phyloP scores from a whole-genome alignment of 2,113 vertebrate species.

The Ceyx melanurus region DNA sequence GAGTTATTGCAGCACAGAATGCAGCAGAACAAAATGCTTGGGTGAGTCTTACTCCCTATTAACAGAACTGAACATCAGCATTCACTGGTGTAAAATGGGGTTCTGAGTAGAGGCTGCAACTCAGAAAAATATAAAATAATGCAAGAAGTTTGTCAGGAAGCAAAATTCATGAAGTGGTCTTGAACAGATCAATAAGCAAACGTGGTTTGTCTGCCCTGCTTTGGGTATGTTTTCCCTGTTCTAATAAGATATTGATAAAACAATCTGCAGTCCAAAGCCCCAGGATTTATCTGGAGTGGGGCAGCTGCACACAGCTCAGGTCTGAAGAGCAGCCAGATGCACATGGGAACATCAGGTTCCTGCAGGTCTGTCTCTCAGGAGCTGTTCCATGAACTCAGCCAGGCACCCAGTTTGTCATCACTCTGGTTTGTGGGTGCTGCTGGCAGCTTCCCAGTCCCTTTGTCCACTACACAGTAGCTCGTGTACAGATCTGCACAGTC shows the following conservation, averaged over 20 bases:
- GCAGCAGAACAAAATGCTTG: neutral
- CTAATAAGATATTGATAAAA: neutral
- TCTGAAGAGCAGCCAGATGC: neutral
- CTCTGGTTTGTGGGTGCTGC: neutral
- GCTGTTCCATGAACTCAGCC: neutral
- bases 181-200: neutral
- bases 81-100: neutral
- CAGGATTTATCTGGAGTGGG: neutral
- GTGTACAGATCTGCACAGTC: neutral
- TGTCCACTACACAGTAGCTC: neutral
- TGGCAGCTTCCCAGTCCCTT: neutral
- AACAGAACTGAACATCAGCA: neutral
- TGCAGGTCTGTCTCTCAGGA: neutral
- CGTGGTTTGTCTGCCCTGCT: neutral
- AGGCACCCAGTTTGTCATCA: neutral
- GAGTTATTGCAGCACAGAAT: neutral
- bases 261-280: neutral
- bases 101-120: slow-evolving; percentile 2
- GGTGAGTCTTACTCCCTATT: neutral
- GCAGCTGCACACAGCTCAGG: neutral
- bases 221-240: neutral
- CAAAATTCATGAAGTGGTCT: neutral
- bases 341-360: neutral
- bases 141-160: neutral
- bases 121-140: neutral